A percentile compares a stretch with the other conserved stretches of the same genome.
phyloP scores from a whole-genome alignment of 2,797 vertebrate genomes.

The Paramormyrops hopkinsi region DNA sequence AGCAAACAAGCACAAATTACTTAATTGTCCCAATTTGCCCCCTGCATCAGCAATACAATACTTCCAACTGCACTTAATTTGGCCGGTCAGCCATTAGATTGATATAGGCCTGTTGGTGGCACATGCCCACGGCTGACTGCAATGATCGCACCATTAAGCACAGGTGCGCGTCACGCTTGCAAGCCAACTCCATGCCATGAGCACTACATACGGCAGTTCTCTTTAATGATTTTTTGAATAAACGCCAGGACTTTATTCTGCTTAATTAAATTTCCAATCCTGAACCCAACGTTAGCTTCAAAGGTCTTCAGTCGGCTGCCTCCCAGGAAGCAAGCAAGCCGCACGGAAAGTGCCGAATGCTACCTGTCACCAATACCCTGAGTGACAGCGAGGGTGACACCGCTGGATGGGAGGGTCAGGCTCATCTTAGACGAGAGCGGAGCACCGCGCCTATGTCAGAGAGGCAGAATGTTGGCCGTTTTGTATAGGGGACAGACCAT shows the following conservation, averaged over 20 bases:
- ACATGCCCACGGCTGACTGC: neutral
- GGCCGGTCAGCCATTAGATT: neutral
- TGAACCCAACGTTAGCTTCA: neutral
- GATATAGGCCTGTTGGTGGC: neutral
- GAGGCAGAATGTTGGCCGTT: neutral
- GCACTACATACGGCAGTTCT: neutral
- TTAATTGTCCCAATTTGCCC: neutral
- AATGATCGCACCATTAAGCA: neutral
- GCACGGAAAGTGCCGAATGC: neutral
- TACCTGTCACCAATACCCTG: neutral
- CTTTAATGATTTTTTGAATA: neutral
- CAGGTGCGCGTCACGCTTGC: neutral
- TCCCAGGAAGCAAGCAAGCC: neutral
- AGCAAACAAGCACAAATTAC: neutral
- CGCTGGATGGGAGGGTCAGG: neutral
- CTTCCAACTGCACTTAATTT: neutral
- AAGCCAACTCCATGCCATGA: neutral
- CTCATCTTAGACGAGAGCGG: neutral
- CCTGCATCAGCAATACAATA: neutral
- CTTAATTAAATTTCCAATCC: neutral
- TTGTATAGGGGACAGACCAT: neutral
- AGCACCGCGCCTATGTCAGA: neutral
- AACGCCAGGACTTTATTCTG: neutral
- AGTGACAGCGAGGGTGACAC: neutral
- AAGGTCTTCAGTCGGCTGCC: neutral